Evolutionary conservation across 1,140 invertebrate species (phyloP).

Genomic region (Bursaphelenchus mucronatus): DNA sequence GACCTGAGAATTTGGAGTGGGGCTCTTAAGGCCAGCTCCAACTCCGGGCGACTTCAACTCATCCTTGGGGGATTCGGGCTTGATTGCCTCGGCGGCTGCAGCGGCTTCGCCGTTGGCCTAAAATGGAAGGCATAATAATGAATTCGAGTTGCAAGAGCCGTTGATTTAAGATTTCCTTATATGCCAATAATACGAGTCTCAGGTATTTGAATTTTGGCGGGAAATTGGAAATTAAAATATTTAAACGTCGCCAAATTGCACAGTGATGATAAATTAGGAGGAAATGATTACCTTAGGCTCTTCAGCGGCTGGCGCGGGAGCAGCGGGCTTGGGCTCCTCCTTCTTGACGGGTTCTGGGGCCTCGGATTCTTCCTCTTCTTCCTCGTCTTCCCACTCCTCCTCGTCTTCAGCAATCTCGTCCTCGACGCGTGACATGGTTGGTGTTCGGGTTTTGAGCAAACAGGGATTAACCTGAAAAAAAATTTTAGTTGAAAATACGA

Average conservation of each 20-base stretch:
- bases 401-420: constrained; percentile 12
- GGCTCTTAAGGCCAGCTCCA: constrained; percentile 20
- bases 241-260: no score
- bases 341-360: constrained; percentile 2
- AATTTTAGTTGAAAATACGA: background rate
- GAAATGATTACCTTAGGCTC: background rate
- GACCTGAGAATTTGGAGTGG: constrained; percentile 23
- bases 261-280: no score
- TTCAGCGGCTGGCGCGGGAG: constrained; percentile 6
- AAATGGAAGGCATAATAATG: background rate
- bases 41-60: background rate
- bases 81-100: background rate
- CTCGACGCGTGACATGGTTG: constrained; percentile 17
- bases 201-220: background rate
- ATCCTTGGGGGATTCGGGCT: background rate
- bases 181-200: background rate
- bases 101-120: background rate
- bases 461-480: background rate
- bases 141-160: constrained; percentile 2
- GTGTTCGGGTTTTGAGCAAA: background rate
- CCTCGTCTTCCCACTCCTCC: constrained; percentile 22
- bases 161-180: background rate
- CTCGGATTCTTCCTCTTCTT: constrained; percentile 16
- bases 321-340: constrained; percentile 17
- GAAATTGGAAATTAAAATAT: no score